These are phyloP conservation scores for Syngnathus typhle DNA, from an alignment of 2,113 vertebrate genomes.

Conservation along the genomic window DNA sequence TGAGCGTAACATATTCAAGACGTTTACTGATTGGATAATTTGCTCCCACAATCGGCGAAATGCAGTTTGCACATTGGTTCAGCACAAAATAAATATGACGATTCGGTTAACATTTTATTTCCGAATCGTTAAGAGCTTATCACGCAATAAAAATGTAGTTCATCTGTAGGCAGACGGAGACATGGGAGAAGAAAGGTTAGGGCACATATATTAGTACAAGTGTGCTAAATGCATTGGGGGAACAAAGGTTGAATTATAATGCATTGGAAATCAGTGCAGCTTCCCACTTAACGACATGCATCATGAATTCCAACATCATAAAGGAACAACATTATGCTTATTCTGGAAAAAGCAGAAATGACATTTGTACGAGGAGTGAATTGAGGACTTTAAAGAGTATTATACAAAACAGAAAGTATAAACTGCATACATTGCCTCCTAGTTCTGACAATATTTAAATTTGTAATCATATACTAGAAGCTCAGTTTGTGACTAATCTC, in stretches of 20 bases:
- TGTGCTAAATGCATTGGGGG: slow-evolving; percentile 21
- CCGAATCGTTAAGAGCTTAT: slow-evolving; percentile 29
- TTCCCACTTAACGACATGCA: slow-evolving; percentile 25
- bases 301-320: slow-evolving; percentile 26
- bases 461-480: slow-evolving; percentile 14
- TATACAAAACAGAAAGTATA: slow-evolving; percentile 22
- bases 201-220: slow-evolving; percentile 35
- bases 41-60: neutral
- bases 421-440: slow-evolving; percentile 19
- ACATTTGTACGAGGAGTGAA: slow-evolving; percentile 1
- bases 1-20: neutral
- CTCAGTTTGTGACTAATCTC: slow-evolving; percentile 48
- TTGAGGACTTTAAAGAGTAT: slow-evolving; percentile 42
- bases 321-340: slow-evolving; percentile 22
- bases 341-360: slow-evolving; percentile 48
- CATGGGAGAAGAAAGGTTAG: slow-evolving; percentile 27
- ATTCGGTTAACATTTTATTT: slow-evolving; percentile 1
- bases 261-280: slow-evolving; percentile 18
- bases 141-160: slow-evolving; percentile 56
- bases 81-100: neutral
- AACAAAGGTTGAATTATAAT: slow-evolving; percentile 19
- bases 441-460: slow-evolving; percentile 22
- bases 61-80: neutral
- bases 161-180: slow-evolving; percentile 49
- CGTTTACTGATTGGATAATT: slow-evolving; percentile 31